Evolutionary conservation across 2,888 invertebrate genomes (phyloP), one percentile per base, ranked within the genome.

Genomic region (Pollenia labialis): DNA sequence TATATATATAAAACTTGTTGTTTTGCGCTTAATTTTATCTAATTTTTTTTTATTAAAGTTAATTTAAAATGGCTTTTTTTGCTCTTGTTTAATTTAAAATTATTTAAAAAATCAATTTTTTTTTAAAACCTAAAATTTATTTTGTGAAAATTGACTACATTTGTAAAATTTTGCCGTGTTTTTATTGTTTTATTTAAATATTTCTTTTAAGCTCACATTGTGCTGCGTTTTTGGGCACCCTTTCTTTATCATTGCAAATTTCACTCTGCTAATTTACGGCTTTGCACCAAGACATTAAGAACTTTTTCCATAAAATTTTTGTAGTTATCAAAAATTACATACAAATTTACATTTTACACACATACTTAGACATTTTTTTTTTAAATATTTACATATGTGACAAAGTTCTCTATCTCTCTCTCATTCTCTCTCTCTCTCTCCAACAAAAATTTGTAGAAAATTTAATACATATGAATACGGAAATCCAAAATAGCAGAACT

Each of bases 161-260:
- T 71, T 71, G 48, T 48, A 48, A 32, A 77, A 71, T 40, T 44
- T 66, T 42, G 12, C 40, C 62, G 71, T 76, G 8, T 69, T 32
- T 32, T 32, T 32, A 6, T 32, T 32, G 54, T 46, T 69, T 50
- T 69, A 76, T 18, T 46, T 46, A 44, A 48, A 46, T 56, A 69
- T 62, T 54, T 68, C 68, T 52, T 6, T 54, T 32, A 50, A 56
- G 18, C 69, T 71, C 71, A 32, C 32, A 75, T 83, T 80, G 75
- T 71, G 40, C 44, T 32, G 32, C 32, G 32, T 68, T 50, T 87
- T 76, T 60, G 48, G 14, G 72, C 82, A 84, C 85, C 88, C 76
- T 84, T 81, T 48, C 88, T 52, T 81, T 81, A 64, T 91, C 91
- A 91, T 91, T 89, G 89, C 90, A 89, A 89, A 91, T 89, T 91